A percentile compares a stretch with the other conserved stretches of the same genome.
These are phyloP conservation scores for Chiridota heheva DNA, from an alignment of 35 echinoderm and acorn worm genomes.

Conservation along the genomic window DNA sequence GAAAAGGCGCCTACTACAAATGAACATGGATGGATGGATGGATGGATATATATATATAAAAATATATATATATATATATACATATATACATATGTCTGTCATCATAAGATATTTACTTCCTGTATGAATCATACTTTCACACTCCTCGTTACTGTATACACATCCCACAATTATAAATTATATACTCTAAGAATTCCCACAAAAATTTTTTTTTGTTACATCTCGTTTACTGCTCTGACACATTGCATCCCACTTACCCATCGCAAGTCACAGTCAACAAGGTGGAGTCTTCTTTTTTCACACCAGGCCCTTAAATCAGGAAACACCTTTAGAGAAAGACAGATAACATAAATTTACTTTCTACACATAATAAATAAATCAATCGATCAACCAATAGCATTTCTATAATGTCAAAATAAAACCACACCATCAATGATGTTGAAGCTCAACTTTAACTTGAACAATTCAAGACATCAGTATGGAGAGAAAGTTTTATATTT, in stretches of 20 bases:
- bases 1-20: too few relatives aligned
- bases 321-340: conserved; percentile 63
- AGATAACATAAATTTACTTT: not conserved
- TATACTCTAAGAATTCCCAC: not conserved
- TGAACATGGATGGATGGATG: too few relatives aligned
- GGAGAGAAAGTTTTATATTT: not conserved
- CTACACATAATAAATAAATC: not conserved
- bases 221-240: not conserved
- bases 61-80: too few relatives aligned
- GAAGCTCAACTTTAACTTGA: not conserved
- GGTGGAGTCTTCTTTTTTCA: conserved; percentile 92
- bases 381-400: not conserved
- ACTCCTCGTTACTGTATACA: not conserved
- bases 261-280: conserved; percentile 94
- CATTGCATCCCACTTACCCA: conserved; percentile 73
- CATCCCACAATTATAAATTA: not conserved
- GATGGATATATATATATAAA: too few relatives aligned
- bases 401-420: not conserved
- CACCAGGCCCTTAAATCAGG: conserved; percentile 93
- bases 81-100: too few relatives aligned
- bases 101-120: too few relatives aligned
- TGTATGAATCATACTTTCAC: not conserved
- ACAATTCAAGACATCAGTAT: not conserved
- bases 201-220: not conserved
- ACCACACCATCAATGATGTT: not conserved